Evolutionary conservation across 2,797 vertebrate species (phyloP), one percentile per base, ranked within the genome.

Genomic region (Oceanodroma leucorhoa): DNA sequence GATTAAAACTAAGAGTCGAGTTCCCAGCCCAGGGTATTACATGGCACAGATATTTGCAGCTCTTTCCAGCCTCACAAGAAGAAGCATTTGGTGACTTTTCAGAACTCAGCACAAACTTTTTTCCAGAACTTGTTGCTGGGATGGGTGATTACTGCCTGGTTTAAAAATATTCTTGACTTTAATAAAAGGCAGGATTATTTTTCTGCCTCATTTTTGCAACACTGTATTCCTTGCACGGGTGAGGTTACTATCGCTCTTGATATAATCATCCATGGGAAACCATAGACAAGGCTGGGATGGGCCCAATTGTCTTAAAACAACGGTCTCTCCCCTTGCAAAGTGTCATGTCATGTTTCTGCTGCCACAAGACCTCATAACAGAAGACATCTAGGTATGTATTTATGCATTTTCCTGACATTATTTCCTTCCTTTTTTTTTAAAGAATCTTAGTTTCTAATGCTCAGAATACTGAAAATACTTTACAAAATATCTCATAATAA

Each of bases 51-150:
- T 18, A 94, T 3, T 62, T 16, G 4, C 32, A 41, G 82, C 34
- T 57, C 82, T 70, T 87, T 95, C 82, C 91, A 95, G 80, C 48
- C 41, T 80, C 75, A 48, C 67, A 86, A 87, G 83, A 89, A 70
- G 66, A 46, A 87, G 58, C 36, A 71, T 73, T 91, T 82, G 32
- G 81, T 95, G 93, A 87, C 43, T 94, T 96, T 94, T 95, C 76
- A 73, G 87, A 94, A 55, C 41, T 82, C 85, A 71, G 19, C 14
- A 18, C 2, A 6, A 83, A 67, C 27, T 34, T 91, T 72, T 88
- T 82, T 51, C 78, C 89, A 91, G 34, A 84, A 46, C 69, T 41
- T 65, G 26, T 71, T 90, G 46, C 69, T 11, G 45, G 40, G 57
- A 72, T 72, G 29, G 17, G 32, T 80, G 34, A 61, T 66, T 53